These are phyloP conservation scores for Heteromyza rotundicornis DNA, from an alignment of 2,888 invertebrate species.

Conservation along the genomic window DNA sequence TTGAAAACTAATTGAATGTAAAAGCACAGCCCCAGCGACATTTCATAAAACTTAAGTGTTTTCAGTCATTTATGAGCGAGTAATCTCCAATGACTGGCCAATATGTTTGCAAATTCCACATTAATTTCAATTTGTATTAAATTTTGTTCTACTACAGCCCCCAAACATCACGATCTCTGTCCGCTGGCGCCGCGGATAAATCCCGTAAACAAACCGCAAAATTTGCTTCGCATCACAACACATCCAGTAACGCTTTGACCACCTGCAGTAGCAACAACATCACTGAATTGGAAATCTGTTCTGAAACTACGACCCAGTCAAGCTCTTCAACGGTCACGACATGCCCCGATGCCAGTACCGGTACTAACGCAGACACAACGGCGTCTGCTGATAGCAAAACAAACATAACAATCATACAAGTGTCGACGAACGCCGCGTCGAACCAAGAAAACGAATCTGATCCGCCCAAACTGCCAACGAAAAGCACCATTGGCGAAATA, in stretches of 20 bases:
- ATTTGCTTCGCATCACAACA: constrained; percentile 21
- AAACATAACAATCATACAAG: constrained; percentile 70
- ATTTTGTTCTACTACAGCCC: constrained; percentile 40
- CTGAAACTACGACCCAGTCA: neutral
- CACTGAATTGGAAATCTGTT: constrained; percentile 39
- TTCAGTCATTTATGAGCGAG: too few relatives aligned
- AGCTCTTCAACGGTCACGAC: neutral
- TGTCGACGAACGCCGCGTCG: constrained; percentile 61
- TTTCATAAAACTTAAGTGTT: too few relatives aligned
- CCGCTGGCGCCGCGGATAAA: constrained; percentile 54
- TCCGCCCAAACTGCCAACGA: constrained; percentile 49
- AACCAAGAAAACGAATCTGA: constrained; percentile 32
- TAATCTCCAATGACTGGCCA: too few relatives aligned
- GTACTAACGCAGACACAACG: constrained; percentile 12
- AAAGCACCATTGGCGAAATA: constrained; percentile 48
- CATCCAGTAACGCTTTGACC: constrained; percentile 4
- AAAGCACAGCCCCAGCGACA: too few relatives aligned
- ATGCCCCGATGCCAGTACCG: neutral
- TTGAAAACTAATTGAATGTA: too few relatives aligned
- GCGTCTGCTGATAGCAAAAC: constrained; percentile 44
- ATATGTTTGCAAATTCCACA: too few relatives aligned
- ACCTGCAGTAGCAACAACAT: constrained; percentile 37
- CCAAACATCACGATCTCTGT: constrained; percentile 58
- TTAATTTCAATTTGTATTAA: too few relatives aligned
- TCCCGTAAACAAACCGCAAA: constrained; percentile 38